Base-by-base conservation (phyloP, 2,113 vertebrate species). In the Scalopus aquaticus region DNA sequence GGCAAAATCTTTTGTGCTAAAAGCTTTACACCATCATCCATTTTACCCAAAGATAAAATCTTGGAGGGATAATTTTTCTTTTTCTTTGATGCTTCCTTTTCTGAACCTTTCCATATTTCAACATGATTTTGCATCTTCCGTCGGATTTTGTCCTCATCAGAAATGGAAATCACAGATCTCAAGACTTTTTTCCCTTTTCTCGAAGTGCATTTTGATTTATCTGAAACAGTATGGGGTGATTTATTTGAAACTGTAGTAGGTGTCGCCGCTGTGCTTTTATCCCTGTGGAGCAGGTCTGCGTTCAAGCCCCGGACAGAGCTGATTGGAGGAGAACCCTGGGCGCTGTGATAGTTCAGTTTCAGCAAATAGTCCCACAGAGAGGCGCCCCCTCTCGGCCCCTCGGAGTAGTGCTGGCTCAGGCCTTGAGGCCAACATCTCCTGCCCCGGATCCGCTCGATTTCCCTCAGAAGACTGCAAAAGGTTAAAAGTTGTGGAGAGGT, bases 391-490 rank as follows among this genome's bases (percentile, higher is more conserved):
- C 56, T 28, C 30, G 56, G 51, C n/a, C 39, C 30, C 30, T 89
- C 39, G 1, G 67, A 30, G 78, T 2, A 56, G 1, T 65, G 73
- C 16, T 86, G 85, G 64, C 30, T 91, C 15, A 39, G 24, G 15
- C 83, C 91, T 91, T 80, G 74, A 82, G 80, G 79, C 89, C 86
- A 83, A 28, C 6, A 79, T 51, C 79, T 89, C 44, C 26, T 77
- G 32, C 51, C 30, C 11, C 20, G 4, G n/a, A 78, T 70, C 70
- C 0, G 4, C 77, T 95, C 93, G 35, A 72, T 79, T 79, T 96
- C 96, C 69, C 79, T 92, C 26, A 97, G 95, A 49, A 97, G 92
- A 7, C 94, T 97, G 76, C n/a, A 96, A 94, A 95, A 86, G 78
- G 93, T 67, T n/a, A 56, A 67, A 90, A 78, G 20, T 22, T 46